Evolutionary conservation across 2,797 vertebrate genomes (phyloP), one percentile per base, ranked within the genome.

Genomic region (Pelobates cultripes): DNA sequence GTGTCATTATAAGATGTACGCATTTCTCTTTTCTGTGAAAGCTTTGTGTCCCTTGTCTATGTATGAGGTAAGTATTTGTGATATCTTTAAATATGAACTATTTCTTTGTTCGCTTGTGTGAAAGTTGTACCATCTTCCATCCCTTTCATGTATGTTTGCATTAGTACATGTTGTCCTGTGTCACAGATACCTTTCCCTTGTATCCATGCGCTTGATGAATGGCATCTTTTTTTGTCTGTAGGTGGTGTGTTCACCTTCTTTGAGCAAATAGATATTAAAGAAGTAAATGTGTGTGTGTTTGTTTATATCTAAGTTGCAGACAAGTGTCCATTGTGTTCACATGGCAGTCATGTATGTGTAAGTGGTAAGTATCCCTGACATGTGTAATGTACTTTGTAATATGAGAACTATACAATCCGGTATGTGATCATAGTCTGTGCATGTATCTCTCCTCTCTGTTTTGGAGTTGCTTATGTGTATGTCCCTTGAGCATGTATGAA

Each of bases 31-130:
- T 61, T 60, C 17, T 15, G 7, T 28, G 41, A 41, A 17, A 73
- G 71, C 28, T 14, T 71, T 15, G 43, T 80, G 40, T 41, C 28
- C 28, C 6, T 17, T 55, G 41, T 82, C 51, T 77, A 41, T 67
- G 3, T 82, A 14, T 72, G 40, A 60, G 4, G 47, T 57, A 47
- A 4, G 1, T 81, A 28, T 70, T 8, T 13, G 13, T 70, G 43
- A 68, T 10, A 51, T 57, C 55, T 15, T 57, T 57, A 57, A 12
- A 57, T 14, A 57, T 12, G 47, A 51, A 51, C 9, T 64, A 40
- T 64, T 14, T 28, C 61, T 28, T 64, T 28, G 61, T 28, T n/a
- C 40, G 55, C 13, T 57, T 57, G 14, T 57, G 55, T 57, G 47
- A 57, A 4, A 12, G 55, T 15, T 6, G 6, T 14, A 14, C 55